A percentile compares a stretch with the other conserved stretches of the same genome.
These are phyloP conservation scores for Brachylomia viminalis DNA, from an alignment of 2,888 invertebrate genomes.

Conservation along the genomic window DNA sequence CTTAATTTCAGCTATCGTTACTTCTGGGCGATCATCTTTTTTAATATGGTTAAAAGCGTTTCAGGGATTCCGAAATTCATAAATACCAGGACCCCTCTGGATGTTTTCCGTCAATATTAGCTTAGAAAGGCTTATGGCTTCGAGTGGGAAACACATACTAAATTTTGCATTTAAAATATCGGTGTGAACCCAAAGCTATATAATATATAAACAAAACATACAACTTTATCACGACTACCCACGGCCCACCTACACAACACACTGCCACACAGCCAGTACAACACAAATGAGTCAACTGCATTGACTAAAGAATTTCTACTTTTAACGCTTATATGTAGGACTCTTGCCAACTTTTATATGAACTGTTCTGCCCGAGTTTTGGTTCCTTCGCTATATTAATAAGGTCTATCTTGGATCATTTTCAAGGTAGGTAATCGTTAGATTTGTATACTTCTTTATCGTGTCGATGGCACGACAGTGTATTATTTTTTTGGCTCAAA, in stretches of 20 bases:
- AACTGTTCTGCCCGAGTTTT: background rate
- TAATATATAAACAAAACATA: constrained; percentile 19
- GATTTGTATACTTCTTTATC: background rate
- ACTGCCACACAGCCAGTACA: background rate
- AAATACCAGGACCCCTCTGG: background rate
- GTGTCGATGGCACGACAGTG: background rate
- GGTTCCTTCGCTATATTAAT: background rate
- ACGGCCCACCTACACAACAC: constrained; percentile 45
- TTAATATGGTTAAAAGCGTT: background rate
- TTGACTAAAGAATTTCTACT: constrained; percentile 33
- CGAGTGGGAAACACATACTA: background rate
- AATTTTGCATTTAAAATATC: background rate
- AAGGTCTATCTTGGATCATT: background rate
- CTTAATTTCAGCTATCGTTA: background rate
- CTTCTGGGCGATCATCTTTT: background rate
- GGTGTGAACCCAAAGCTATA: background rate
- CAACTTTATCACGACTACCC: constrained; percentile 32
- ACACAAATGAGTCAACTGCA: constrained; percentile 50
- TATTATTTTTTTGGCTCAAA: background rate
- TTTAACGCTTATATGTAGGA: constrained; percentile 4
- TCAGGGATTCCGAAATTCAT: background rate
- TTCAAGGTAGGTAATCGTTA: constrained; percentile 3
- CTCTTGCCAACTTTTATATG: constrained; percentile 8
- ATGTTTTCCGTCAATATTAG: background rate
- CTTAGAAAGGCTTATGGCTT: background rate